These are phyloP conservation scores for Chloroceryle aenea DNA, from an alignment of 2,113 vertebrate genomes.

Conservation along the genomic window DNA sequence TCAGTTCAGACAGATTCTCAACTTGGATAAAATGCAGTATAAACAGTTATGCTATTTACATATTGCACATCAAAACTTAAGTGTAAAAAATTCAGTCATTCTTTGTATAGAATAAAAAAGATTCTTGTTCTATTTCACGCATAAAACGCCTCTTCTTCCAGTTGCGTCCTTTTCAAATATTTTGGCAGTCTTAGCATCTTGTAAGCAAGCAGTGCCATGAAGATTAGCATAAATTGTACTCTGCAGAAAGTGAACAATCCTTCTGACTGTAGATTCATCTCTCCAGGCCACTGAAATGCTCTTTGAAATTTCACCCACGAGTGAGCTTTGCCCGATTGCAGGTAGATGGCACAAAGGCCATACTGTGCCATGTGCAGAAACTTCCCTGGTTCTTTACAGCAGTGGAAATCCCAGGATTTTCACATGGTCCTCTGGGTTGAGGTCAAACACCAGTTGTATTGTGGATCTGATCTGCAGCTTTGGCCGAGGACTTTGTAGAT, in stretches of 20 bases:
- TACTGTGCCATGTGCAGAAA: not conserved
- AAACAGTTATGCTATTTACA: not conserved
- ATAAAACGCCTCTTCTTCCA: conserved; percentile 45
- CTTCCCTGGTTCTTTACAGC: not conserved
- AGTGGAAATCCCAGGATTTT: not conserved
- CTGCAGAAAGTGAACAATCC: conserved; percentile 39
- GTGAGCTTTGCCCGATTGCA: not conserved
- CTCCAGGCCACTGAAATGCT: not conserved
- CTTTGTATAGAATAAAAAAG: conserved; percentile 67
- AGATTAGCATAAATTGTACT: conserved; percentile 25
- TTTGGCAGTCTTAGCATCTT: conserved; percentile 12
- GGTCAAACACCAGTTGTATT: not conserved
- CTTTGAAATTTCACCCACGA: conserved; percentile 7
- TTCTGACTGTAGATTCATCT: not conserved
- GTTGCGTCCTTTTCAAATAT: conserved; percentile 20
- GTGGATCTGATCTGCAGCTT: not conserved
- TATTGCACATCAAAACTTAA: conserved; percentile 1
- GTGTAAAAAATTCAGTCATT: conserved; percentile 44
- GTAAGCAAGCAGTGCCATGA: not conserved
- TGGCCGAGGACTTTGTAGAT: not conserved
- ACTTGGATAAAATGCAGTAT: not conserved
- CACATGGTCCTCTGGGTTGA: not conserved
- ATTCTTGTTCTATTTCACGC: conserved; percentile 55
- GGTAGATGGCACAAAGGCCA: not conserved
- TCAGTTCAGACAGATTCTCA: not conserved